Base-by-base conservation (phyloP, 2,797 vertebrate species). In the Malurus splendens region DNA sequence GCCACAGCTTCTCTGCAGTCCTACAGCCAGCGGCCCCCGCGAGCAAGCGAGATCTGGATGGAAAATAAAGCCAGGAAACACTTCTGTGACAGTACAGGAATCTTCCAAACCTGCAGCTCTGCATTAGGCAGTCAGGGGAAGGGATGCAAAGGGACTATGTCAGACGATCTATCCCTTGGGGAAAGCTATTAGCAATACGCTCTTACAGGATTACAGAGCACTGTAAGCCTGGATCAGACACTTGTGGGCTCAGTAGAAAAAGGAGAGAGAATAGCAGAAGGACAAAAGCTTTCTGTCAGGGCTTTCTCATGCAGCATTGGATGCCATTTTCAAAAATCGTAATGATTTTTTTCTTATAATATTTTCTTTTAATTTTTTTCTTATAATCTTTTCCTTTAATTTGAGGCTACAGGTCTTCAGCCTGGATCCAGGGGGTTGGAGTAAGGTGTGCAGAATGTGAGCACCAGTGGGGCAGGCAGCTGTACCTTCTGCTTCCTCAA, bases 401-500 rank as follows among this genome's bases (percentile, higher is more conserved):
- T 39, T 56, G 24, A 44, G 15, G 33, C 48, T 67, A 33, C 57
- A 85, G 45, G 41, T 55, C 45, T 76, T n/a, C 28, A 73, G 61
- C 38, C 36, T 2, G 2, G 47, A n/a, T 55, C 15, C 3, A 8
- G 61, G 6, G 22, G 45, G 23, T 36, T 0, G 0, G 55, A 79
- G 18, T 2, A 13, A 78, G 55, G 38, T 17, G 33, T 44, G 55
- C 30, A 78, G 61, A 18, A 64, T 1, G 24, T 0, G 16, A 62
- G 22, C 32, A 5, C 30, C 1, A 11, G 33, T 0, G 0, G 56
- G 39, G 45, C 50, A 57, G 39, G 39, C 0, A 0, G 54, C 38
- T 30, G 32, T 32, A 32, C 32, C 32, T 32, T 32, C 32, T 32
- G 0, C 41, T 47, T 41, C 33, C 41, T 25, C 25, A 22, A 27